Evolutionary conservation across 2,888 invertebrate genomes (phyloP), one percentile per base, ranked within the genome.

Genomic region (Baccha elongata): DNA sequence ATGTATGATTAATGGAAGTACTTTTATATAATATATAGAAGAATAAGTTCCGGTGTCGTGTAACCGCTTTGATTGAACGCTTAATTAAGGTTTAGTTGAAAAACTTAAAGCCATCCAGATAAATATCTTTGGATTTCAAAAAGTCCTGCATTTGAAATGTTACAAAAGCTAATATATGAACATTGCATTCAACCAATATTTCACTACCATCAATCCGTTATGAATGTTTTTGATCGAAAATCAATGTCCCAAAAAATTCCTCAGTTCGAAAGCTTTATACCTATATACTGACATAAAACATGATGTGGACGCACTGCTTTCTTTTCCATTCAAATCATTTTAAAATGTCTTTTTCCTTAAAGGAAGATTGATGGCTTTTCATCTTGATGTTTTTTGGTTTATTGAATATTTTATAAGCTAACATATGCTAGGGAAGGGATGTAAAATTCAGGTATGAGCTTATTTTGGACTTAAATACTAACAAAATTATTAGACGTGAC

Each of bases 1-100:
- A 44, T 60, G 60, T 44, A n/a, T 60, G 60, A 60, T 60, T 60
- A 60, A 60, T 60, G 60, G 15, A 23, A 40, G 10, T 11, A 11
- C 11, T 58, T 58, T n/a, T n/a, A n/a, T n/a, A n/a, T n/a, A n/a
- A n/a, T n/a, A n/a, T n/a, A 58, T 58, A 40, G 58, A 58, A 11
- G 15, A 40, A n/a, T n/a, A n/a, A 26, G 40, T 58, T 40, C 37
- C 58, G 58, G 58, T 21, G 58, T 58, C 58, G 26, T 15, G 6
- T 53, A 1, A 7, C 2, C 11, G 0, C 4, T n/a, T 7, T n/a
- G n/a, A n/a, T n/a, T n/a, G n/a, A n/a, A n/a, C n/a, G n/a, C n/a
- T n/a, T n/a, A n/a, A n/a, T n/a, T n/a, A n/a, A n/a, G n/a, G n/a
- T n/a, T n/a, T n/a, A n/a, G n/a, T n/a, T n/a, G n/a, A n/a, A n/a